These are phyloP conservation scores for Aleiodes sp. DNA, from an alignment of 1,140 invertebrate species.

Conservation along the genomic window DNA sequence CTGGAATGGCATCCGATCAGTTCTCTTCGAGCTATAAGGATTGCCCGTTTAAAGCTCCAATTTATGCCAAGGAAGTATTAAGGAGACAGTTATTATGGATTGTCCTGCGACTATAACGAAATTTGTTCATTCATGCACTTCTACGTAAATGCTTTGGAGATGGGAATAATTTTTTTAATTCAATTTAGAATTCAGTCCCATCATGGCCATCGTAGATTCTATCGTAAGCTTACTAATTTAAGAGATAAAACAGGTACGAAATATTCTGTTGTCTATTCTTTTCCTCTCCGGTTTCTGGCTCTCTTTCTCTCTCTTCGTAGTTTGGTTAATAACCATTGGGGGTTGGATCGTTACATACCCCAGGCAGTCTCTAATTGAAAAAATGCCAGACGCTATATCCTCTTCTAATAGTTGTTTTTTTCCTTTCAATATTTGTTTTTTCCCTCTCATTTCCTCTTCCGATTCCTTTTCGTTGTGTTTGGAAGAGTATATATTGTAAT, in stretches of 20 bases:
- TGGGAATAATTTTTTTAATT: no score
- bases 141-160: no score
- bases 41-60: conserved; percentile 12
- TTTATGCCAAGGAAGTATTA: not conserved
- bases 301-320: not conserved
- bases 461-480: no score
- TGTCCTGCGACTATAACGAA: not conserved
- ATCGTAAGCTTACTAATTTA: conserved; percentile 33
- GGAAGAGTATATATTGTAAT: no score
- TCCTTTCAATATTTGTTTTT: not conserved
- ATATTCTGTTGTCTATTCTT: conserved; percentile 20
- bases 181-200: no score
- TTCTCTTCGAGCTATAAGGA: not conserved
- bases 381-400: not conserved
- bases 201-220: conserved; percentile 27
- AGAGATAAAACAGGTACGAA: conserved; percentile 33
- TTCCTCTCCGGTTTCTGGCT: not conserved
- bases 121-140: no score
- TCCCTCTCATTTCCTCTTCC: not conserved
- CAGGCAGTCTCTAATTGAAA: conserved; percentile 24
- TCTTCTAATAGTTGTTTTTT: not conserved
- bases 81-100: not conserved
- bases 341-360: conserved; percentile 6
- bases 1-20: conserved; percentile 9
- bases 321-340: conserved; percentile 15